A percentile compares a stretch with the other conserved stretches of the same genome.
These are phyloP conservation scores for Tachysurus fulvidraco DNA, from an alignment of 2,113 vertebrate species.

Conservation along the genomic window DNA sequence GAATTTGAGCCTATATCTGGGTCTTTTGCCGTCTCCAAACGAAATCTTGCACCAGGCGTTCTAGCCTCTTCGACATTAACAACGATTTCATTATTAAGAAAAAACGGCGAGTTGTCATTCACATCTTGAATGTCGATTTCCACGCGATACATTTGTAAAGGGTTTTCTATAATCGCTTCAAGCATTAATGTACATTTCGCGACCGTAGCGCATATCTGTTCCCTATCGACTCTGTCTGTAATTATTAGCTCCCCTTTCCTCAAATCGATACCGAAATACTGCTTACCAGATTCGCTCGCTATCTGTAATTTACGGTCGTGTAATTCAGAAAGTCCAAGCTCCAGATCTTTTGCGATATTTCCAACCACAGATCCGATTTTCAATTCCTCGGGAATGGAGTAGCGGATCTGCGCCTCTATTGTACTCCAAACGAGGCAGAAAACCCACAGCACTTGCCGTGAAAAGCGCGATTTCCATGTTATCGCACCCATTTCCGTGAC, in stretches of 20 bases:
- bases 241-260: conserved; percentile 62
- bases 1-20: conserved; percentile 60
- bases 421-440: conserved; percentile 74
- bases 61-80: conserved; percentile 71
- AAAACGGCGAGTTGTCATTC: conserved; percentile 72
- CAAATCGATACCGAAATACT: conserved; percentile 71
- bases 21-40: conserved; percentile 60
- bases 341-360: conserved; percentile 80
- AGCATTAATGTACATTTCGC: conserved; percentile 40
- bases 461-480: conserved; percentile 26
- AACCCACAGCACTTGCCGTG: conserved; percentile 71
- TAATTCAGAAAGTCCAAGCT: conserved; percentile 73
- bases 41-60: conserved; percentile 62
- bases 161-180: conserved; percentile 63
- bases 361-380: conserved; percentile 78
- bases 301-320: conserved; percentile 70
- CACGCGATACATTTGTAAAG: conserved; percentile 64
- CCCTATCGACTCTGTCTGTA: conserved; percentile 58
- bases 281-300: conserved; percentile 72
- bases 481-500: conserved; percentile 24
- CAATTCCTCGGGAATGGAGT: conserved; percentile 79
- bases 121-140: conserved; percentile 74
- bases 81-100: conserved; percentile 64
- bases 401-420: conserved; percentile 70
- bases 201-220: conserved; percentile 56